phyloP scores from a whole-genome alignment of 2,113 vertebrate genomes.

The Dicrurus megarhynchus region DNA sequence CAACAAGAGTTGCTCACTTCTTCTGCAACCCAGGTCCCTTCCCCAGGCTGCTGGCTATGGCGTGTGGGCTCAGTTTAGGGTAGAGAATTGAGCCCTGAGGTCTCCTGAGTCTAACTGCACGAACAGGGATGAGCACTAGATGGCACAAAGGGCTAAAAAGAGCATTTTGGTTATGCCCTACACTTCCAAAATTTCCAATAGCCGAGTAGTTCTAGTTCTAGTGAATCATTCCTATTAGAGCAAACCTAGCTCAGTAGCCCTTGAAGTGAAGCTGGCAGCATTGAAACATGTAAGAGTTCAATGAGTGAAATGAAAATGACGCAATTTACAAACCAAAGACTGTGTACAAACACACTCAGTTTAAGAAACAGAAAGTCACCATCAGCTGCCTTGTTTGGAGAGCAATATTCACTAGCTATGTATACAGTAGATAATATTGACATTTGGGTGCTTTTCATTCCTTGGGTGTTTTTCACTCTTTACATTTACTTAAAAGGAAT shows the following conservation, averaged over 20 bases:
- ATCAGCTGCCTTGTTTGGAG: neutral
- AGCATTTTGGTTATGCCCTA: rapidly evolving
- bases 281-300: neutral
- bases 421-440: neutral
- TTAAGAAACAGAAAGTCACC: neutral
- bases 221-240: neutral
- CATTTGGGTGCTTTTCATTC: neutral
- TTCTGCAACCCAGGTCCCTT: neutral
- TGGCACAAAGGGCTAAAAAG: neutral
- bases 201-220: neutral
- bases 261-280: neutral
- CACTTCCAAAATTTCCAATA: neutral
- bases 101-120: neutral
- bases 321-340: neutral
- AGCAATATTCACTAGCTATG: neutral
- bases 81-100: rapidly evolving
- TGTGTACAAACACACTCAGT: rapidly evolving
- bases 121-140: neutral
- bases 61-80: neutral
- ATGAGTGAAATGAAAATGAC: neutral
- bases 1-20: neutral
- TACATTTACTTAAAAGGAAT: neutral
- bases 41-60: neutral
- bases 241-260: neutral
- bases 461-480: neutral